phyloP scores from a whole-genome alignment of 2,888 invertebrate species.

The Spodoptera littoralis region DNA sequence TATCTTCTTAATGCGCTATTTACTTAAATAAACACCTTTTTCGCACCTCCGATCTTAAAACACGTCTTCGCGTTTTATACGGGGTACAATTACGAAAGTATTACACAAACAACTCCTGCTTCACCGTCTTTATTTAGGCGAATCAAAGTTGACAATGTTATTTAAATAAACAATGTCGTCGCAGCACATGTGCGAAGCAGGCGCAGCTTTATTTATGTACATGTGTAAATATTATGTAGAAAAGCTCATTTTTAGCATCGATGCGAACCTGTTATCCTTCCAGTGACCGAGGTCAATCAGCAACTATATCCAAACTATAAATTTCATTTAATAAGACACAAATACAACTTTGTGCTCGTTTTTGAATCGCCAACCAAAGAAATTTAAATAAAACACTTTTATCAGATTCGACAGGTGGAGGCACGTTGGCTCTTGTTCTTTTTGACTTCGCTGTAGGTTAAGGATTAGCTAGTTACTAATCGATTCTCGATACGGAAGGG shows the following conservation, averaged over 20 bases:
- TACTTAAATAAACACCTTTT: conserved; percentile 40
- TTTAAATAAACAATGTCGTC: conserved; percentile 46
- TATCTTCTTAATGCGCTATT: conserved; percentile 51
- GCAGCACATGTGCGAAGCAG: conserved; percentile 35
- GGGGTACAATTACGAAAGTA: conserved; percentile 45
- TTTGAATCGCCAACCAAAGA: conserved; percentile 84
- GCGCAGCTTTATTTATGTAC: conserved; percentile 47
- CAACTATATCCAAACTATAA: conserved; percentile 86
- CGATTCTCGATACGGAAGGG: conserved; percentile 80
- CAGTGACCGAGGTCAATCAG: conserved; percentile 87
- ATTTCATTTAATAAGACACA: conserved; percentile 89
- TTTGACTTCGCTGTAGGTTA: conserved; percentile 88
- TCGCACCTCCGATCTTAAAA: conserved; percentile 42
- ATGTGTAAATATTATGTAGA: conserved; percentile 61
- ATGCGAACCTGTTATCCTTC: conserved; percentile 79
- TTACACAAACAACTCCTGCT: conserved; percentile 27
- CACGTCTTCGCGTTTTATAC: conserved; percentile 39
- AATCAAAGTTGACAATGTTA: conserved; percentile 49
- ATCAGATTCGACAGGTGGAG: conserved; percentile 89
- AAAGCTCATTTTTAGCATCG: conserved; percentile 77
- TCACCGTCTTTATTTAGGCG: conserved; percentile 31
- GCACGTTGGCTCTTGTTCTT: conserved; percentile 72
- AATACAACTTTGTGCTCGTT: conserved; percentile 84
- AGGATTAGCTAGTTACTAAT: conserved; percentile 85
- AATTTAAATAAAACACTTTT: conserved; percentile 89